Evolutionary conservation across 1,140 invertebrate species (phyloP), one percentile per base, ranked within the genome.

Genomic region (Nasonia longicornis): DNA sequence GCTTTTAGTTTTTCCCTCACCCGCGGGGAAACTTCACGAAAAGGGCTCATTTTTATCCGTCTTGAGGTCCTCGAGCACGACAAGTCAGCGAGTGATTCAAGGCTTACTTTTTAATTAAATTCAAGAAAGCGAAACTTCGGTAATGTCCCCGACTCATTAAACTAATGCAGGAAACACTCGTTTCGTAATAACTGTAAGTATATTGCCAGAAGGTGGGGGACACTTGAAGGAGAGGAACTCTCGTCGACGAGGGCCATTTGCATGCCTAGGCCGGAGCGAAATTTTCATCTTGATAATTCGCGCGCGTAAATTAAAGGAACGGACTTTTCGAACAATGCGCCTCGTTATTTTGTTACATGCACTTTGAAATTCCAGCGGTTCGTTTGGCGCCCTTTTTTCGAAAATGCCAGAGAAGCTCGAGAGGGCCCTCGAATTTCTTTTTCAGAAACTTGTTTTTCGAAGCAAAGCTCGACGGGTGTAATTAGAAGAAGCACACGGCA

Each of bases 401-500:
- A 42, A 35, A 42, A 42, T 42, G 0, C 38, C 6, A 6, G 38
- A 42, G 38, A 42, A 35, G 31, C 31, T 35, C 31, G 38, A 42
- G 38, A 11, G 35, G 26, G 3, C 3, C 31, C 3, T 35, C 31
- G 31, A 35, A 35, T 35, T 35, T 35, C 16, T 70, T 29, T 70
- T 14, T 70, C 14, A 12, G 16, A 12, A 70, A 70, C 12, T 70
- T 70, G 69, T 70, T 70, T 70, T 70, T n/a, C 16, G 26, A 26
- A 26, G 7, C n/a, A 72, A 48, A 42, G 35, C 35, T 45, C 35
- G 45, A 14, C n/a, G 31, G 31, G 31, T 16, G 29, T 74, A 74
- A 74, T 74, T 74, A 58, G 45, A 74, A 29, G 42, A 73, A 74
- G 48, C 48, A 29, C 72, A 29, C 72, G 22, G 72, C n/a, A 74